Conservation (phyloP, 2,113 vertebrate genomes). For the Aegotheles bennettii region DNA sequence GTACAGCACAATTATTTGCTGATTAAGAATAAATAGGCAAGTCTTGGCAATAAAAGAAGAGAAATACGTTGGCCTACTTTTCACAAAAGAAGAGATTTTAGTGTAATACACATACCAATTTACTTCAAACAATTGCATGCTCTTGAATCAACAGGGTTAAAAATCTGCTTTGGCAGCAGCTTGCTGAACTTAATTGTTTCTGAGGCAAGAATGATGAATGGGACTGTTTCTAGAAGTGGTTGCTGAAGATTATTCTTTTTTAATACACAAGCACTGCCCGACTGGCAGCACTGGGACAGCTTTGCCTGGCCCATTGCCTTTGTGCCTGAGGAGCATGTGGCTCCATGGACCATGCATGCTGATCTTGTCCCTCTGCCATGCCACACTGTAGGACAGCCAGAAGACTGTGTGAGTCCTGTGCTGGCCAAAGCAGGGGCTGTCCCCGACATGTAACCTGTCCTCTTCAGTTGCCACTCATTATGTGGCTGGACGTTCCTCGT, state of each 20-base stretch:
- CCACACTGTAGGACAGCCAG: accelerated
- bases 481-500: background rate
- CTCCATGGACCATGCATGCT: background rate
- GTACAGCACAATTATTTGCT: conserved; percentile 8
- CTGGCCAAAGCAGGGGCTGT: background rate
- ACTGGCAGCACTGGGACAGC: background rate
- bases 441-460: accelerated
- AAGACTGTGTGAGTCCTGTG: accelerated
- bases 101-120: background rate
- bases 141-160: conserved; percentile 49
- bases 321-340: conserved; percentile 18
- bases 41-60: conserved; percentile 12
- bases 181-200: conserved; percentile 33
- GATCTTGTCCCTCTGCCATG: background rate
- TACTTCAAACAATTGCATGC: conserved; percentile 8
- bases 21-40: conserved; percentile 6
- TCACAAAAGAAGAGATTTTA: conserved; percentile 12
- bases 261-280: background rate
- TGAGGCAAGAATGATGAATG: conserved; percentile 19
- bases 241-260: background rate
- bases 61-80: conserved; percentile 8
- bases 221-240: conserved; percentile 1
- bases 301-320: background rate
- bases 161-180: conserved; percentile 34
- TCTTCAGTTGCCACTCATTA: background rate